Conservation (phyloP, 2,113 vertebrate species). For the Podarcis muralis region DNA sequence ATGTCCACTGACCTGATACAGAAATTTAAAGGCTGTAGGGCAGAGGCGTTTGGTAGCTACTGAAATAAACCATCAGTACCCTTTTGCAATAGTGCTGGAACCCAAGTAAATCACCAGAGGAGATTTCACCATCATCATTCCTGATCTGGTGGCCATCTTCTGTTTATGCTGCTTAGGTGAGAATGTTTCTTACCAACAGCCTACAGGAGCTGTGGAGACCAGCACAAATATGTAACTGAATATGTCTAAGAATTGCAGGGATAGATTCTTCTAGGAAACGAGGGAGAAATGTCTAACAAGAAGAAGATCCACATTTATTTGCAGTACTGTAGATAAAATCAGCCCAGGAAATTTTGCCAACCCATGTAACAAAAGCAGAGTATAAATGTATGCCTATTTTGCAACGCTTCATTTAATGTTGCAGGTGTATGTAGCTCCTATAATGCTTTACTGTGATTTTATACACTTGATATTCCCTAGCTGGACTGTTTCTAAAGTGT, state of each 20-base stretch:
- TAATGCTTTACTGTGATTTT: constrained; percentile 67
- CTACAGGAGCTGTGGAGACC: neutral
- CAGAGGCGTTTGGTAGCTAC: neutral
- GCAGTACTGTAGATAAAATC: neutral
- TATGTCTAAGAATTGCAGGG: neutral
- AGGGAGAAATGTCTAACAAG: neutral
- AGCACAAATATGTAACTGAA: neutral
- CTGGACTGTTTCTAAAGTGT: constrained; percentile 66
- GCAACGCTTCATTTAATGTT: constrained; percentile 33
- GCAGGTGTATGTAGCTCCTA: constrained; percentile 38
- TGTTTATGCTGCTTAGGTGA: neutral
- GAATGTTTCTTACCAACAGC: neutral
- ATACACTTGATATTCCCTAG: constrained; percentile 64
- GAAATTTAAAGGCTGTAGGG: neutral
- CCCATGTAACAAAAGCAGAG: constrained; percentile 19
- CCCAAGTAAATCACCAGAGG: neutral
- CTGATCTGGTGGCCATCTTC: neutral
- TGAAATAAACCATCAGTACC: neutral
- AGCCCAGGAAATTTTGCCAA: neutral
- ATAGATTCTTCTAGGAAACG: constrained; percentile 1
- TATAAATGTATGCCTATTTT: constrained; percentile 29
- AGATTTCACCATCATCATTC: neutral
- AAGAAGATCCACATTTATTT: neutral
- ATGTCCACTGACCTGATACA: neutral
- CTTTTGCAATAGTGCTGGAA: neutral